Base-by-base conservation (phyloP, 2,113 vertebrate species). In the Ptilonorhynchus violaceus region DNA sequence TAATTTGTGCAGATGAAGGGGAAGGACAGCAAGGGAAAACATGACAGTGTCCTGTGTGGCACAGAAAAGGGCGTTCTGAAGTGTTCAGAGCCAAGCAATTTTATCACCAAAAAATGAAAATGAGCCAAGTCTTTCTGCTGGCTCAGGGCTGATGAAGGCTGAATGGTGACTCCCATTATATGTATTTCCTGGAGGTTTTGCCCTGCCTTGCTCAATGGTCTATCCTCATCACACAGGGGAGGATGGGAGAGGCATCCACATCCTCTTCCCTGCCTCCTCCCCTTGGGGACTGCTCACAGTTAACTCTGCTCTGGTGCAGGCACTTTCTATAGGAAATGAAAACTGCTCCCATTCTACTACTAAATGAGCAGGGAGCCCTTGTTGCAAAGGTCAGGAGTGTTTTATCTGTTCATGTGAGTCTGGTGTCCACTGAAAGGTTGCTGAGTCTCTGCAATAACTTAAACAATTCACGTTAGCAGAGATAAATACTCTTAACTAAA, bases 231-330 rank as follows among this genome's bases (percentile, higher is more conserved):
- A 76, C 74, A 6, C 41, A 53, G 59, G 72, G 83, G 89, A 96
- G 94, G 96, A 91, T 96, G 93, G 94, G 95, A 95, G 94, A 96
- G 95, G 91, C 93, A 24, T 70, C 93, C 91, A 72, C 93, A 97
- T 96, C 93, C 96, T 91, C 80, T 96, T 92, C 88, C 92, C 79
- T 95, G 83, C 75, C 91, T 96, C 59, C 53, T 96, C 59, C 92
- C 79, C 7, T 4, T 8, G 37, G 85, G 79, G 22, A 4, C 78
- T 95, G 69, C 88, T 84, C 85, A 13, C 59, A 30, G 19, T 13
- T 52, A 7, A 7, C 72, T 77, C 58, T 69, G 60, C 76, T 55
- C 22, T 89, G 81, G 6, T 60, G 37, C 13, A 15, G 77, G 31
- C 7, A 1, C 35, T 78, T 62, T 33, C 47, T 85, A 49, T 16